Percentiles rank a stretch among this genome's conserved stretches.
Evolutionary conservation across 2,888 invertebrate species (phyloP).

Genomic region (Tetanocera ferruginea): DNA sequence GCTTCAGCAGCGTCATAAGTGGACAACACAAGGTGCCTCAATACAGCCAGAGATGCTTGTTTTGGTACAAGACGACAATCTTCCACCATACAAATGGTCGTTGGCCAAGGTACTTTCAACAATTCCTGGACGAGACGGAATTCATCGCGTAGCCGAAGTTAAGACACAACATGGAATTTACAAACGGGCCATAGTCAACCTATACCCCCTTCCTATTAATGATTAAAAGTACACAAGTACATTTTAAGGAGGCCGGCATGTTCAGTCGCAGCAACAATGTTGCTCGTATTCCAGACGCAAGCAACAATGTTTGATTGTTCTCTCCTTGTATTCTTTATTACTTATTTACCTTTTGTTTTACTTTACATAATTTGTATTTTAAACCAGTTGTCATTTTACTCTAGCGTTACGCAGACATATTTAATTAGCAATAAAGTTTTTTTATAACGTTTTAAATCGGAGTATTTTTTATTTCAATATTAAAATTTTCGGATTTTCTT

Average conservation of each 20-base stretch:
- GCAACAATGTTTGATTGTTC: too few relatives aligned
- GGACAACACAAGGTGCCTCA: background rate
- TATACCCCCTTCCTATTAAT: background rate
- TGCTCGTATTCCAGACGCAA: too few relatives aligned
- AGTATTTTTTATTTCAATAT: too few relatives aligned
- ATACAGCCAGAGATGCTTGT: background rate
- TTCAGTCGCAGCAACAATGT: background rate
- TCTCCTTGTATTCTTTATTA: too few relatives aligned
- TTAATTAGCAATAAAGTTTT: too few relatives aligned
- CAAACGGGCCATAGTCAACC: background rate
- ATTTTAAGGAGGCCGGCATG: background rate
- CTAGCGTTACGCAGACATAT: too few relatives aligned
- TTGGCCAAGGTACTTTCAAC: background rate
- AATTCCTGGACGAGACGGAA: background rate
- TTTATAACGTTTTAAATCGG: too few relatives aligned
- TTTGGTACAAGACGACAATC: background rate
- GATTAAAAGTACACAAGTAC: background rate
- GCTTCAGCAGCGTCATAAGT: background rate
- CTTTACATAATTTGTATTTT: too few relatives aligned
- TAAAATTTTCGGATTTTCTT: too few relatives aligned
- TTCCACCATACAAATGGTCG: background rate
- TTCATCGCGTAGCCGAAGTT: background rate
- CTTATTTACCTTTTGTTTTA: too few relatives aligned
- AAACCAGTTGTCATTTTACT: too few relatives aligned
- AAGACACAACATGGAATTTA: background rate